These are phyloP conservation scores for Microctonus hyperodae DNA, from an alignment of 2,888 invertebrate genomes.

Conservation along the genomic window DNA sequence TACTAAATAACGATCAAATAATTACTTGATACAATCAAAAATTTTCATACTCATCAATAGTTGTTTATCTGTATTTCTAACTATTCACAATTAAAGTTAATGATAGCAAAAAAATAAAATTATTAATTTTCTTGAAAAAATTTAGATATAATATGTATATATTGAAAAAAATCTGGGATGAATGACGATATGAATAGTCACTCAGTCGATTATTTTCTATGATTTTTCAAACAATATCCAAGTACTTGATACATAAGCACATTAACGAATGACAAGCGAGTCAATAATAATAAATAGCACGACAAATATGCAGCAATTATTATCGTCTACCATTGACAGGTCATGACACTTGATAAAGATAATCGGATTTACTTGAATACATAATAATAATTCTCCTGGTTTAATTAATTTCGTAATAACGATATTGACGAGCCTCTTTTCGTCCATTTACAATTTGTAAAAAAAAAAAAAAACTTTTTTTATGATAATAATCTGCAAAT, in stretches of 20 bases:
- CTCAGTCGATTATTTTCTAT: background rate
- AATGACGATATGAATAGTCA: background rate
- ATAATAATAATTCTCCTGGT: background rate
- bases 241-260: background rate
- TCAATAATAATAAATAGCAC: background rate
- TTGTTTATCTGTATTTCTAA: background rate
- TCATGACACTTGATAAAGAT: slow-evolving; percentile 46
- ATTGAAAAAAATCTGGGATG: background rate
- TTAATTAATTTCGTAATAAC: slow-evolving; percentile 6
- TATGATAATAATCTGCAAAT: too few relatives aligned
- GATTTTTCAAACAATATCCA: background rate
- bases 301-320: background rate
- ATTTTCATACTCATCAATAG: too few relatives aligned
- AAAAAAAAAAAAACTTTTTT: background rate
- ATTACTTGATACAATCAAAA: too few relatives aligned
- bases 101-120: background rate
- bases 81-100: too few relatives aligned
- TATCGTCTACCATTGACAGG: slow-evolving; percentile 36
- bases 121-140: background rate
- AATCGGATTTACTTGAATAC: background rate
- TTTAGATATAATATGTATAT: background rate
- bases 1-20: background rate
- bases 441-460: background rate
- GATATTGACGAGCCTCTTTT: background rate
- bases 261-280: background rate